Evolutionary conservation across 2,113 vertebrate genomes (phyloP), one percentile per base, ranked within the genome.

Genomic region (Choloepus hoffmanni): DNA sequence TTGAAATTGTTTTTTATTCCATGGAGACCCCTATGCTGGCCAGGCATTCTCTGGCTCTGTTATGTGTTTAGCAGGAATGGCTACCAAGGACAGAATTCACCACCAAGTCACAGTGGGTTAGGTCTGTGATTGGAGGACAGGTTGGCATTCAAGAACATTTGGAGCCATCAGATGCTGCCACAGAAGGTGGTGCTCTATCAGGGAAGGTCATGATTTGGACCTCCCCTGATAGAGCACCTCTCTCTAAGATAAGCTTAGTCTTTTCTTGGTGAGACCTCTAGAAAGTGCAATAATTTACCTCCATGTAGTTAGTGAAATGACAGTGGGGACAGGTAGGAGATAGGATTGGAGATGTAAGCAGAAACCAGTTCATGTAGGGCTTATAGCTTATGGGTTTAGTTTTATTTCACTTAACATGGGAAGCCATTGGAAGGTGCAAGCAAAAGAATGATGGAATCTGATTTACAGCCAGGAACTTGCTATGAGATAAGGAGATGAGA

Each of bases 1-100:
- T 89, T 24, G 48, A 86, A 92, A 90, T 90, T 86, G 83, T 72
- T 95, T 63, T 12, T 93, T 79, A 60, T 60, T 92, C 90, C 43
- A 16, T 2, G 48, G 70, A 76, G 81, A 83, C 21, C 14, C 63
- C 43, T 89, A 60, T 67, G 40, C 53, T 65, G 83, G 50, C 63
- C 63, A 63, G 26, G 30, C 74, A 70, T 72, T 86, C 43, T 85
- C 63, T 84, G 83, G 30, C 43, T 85, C 77, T 45, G 5, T 36
- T 12, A 26, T 50, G 40, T 30, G 70, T 77, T 92, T 53, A 82
- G 53, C 28, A 77, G 30, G 40, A 92, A 65, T 19, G 76, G 18
- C 40, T 74, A 62, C 68, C 60, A 95, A 95, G 78, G 28, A 82
- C 89, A 94, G 79, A 95, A 92, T 95, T 43, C 5, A 50, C 70